phyloP scores from a whole-genome alignment of 2,888 invertebrate species.

The Melanchra persicariae region DNA sequence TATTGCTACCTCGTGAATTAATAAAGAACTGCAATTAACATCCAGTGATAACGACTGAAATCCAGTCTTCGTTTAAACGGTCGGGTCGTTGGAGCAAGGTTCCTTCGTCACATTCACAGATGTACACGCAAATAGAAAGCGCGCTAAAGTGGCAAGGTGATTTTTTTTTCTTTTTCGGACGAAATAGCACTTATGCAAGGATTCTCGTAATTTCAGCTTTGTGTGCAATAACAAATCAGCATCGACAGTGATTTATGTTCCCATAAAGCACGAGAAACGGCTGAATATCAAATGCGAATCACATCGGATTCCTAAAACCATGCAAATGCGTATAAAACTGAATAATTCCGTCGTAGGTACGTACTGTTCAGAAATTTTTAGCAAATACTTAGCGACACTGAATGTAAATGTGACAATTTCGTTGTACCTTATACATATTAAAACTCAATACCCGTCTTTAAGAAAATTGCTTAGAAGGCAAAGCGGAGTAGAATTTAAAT shows the following conservation, averaged over 20 bases:
- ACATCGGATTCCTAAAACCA: constrained; percentile 68
- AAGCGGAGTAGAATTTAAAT: constrained; percentile 57
- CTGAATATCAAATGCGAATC: constrained; percentile 64
- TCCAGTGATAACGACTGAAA: constrained; percentile 10
- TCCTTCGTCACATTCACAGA: constrained; percentile 14
- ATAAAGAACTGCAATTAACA: constrained; percentile 38
- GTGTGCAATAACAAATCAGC: constrained; percentile 36
- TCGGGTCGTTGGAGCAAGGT: constrained; percentile 4
- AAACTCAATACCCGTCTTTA: constrained; percentile 66
- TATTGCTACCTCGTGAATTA: constrained; percentile 31
- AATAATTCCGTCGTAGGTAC: constrained; percentile 49
- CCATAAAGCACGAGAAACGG: constrained; percentile 53
- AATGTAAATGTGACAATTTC: constrained; percentile 73
- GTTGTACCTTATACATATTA: constrained; percentile 70
- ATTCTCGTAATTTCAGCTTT: constrained; percentile 15
- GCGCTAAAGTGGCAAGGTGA: constrained; percentile 42
- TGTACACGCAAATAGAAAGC: constrained; percentile 56
- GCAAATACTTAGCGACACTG: constrained; percentile 64
- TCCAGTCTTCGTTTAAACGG: constrained; percentile 21
- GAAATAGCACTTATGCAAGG: constrained; percentile 1
- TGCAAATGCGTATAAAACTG: constrained; percentile 60
- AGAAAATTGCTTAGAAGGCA: constrained; percentile 67
- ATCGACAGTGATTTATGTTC: constrained; percentile 48
- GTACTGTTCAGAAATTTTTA: constrained; percentile 65
- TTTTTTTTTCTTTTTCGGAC: constrained; percentile 3